Base-by-base conservation (phyloP, 2,797 vertebrate species). In the Xenops minutus region DNA sequence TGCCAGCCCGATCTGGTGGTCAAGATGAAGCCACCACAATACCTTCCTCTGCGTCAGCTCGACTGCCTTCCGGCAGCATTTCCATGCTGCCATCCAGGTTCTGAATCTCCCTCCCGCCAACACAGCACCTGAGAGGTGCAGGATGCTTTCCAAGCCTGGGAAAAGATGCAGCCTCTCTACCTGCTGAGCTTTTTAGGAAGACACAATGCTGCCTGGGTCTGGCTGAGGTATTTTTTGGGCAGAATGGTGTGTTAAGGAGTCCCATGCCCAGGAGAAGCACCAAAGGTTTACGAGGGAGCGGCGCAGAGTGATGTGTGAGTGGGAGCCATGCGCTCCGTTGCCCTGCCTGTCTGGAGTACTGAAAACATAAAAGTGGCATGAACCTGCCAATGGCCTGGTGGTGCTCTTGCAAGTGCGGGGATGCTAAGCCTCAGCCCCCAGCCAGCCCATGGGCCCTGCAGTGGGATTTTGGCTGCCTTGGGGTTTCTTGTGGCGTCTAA, bases 111-210 rank as follows among this genome's bases (percentile, higher is more conserved):
- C 43, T 51, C 5, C 46, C 62, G 14, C 51, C 0, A 0, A 7
- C 30, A 3, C 12, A 18, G 71, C 1, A 0, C 12, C 18, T 0
- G 0, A 44, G 56, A 84, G 12, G 16, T 39, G 30, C 9, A 1
- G n/a, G 32, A 12, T 71, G 56, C 59, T 88, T 79, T 78, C 54
- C 19, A 41, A 66, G 9, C 29, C 10, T 55, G 64, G 34, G 52
- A 80, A 78, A 66, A 73, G 51, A 62, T 4, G 12, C 30, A 24
- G 14, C 58, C 24, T 61, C 11, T 73, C 23, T 61, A 1, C 46
- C 41, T 78, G 30, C 61, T 61, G 30, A 63, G 29, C 26, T 92
- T 15, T 30, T 88, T 11, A 23, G 64, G 66, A 63, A 23, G 56
- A 74, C 9, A 41, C 32, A 36, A 3, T 0, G 0, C 12, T 78